Evolutionary conservation across 1,140 invertebrate species (phyloP).

Genomic region (Hycleus phaleratus): DNA sequence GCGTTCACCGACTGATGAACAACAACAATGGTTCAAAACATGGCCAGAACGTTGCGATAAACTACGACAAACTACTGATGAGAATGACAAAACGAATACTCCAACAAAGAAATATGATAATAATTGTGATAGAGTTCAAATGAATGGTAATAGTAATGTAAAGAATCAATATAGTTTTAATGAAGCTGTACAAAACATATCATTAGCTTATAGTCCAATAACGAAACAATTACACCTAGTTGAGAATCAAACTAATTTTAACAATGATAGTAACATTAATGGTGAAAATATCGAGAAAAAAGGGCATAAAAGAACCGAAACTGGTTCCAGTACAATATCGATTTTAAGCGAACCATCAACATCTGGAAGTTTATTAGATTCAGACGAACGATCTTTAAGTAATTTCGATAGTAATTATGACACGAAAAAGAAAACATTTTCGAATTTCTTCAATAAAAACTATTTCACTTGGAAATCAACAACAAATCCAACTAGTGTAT

Average conservation of each 20-base stretch:
- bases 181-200: slow-evolving; percentile 47
- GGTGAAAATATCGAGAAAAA: slow-evolving; percentile 33
- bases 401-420: slow-evolving; percentile 30
- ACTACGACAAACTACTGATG: slow-evolving; percentile 19
- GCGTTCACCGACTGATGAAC: slow-evolving; percentile 12
- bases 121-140: slow-evolving; percentile 20
- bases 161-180: slow-evolving; percentile 38
- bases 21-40: slow-evolving; percentile 38
- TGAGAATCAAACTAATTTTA: slow-evolving; percentile 3
- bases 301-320: slow-evolving; percentile 42
- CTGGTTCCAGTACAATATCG: slow-evolving; percentile 46
- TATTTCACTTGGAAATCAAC: slow-evolving; percentile 53
- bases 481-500: slow-evolving; percentile 27
- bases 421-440: slow-evolving; percentile 30
- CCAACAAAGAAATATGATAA: slow-evolving; percentile 3
- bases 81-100: slow-evolving; percentile 22
- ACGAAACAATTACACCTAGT: slow-evolving; percentile 45
- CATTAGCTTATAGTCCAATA: slow-evolving; percentile 45
- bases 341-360: slow-evolving; percentile 46
- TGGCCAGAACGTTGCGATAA: slow-evolving; percentile 40
- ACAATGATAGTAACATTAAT: slow-evolving; percentile 12
- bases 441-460: slow-evolving; percentile 38
- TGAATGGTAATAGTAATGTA: slow-evolving; percentile 1
- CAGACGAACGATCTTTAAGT: slow-evolving; percentile 39
- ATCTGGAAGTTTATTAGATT: slow-evolving; percentile 42